A percentile compares a stretch with the other conserved stretches of the same genome.
Evolutionary conservation across 1,140 invertebrate species (phyloP).

Genomic region (Cotesia chilonis): DNA sequence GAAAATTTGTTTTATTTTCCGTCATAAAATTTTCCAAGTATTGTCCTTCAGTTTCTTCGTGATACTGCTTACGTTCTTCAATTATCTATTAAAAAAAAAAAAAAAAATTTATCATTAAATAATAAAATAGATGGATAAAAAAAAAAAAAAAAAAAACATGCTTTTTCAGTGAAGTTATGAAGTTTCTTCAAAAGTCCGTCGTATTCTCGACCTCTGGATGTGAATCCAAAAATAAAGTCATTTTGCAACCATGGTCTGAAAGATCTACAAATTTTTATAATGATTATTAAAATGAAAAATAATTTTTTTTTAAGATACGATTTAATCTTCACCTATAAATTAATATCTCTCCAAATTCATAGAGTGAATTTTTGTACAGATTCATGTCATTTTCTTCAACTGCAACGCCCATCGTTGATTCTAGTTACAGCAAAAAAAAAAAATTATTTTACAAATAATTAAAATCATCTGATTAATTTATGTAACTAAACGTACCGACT

Average conservation of each 20-base stretch:
- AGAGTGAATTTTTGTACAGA: constrained; percentile 26
- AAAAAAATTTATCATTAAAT: too few relatives aligned
- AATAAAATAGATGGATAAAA: too few relatives aligned
- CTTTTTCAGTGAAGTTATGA: constrained; percentile 39
- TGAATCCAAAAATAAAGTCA: constrained; percentile 35
- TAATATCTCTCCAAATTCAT: constrained; percentile 39
- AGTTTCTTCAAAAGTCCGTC: constrained; percentile 34
- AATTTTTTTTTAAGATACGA: too few relatives aligned
- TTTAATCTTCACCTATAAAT: constrained; percentile 35
- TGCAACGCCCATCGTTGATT: constrained; percentile 9
- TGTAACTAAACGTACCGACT: constrained; percentile 62
- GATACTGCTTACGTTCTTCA: constrained; percentile 43
- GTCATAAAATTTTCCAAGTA: constrained; percentile 31
- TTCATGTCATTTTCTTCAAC: background rate
- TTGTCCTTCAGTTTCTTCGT: constrained; percentile 38
- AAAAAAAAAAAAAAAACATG: background rate
- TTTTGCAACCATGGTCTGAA: constrained; percentile 34
- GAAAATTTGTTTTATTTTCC: background rate
- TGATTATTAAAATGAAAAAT: too few relatives aligned
- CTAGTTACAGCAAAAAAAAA: background rate
- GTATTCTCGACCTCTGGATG: constrained; percentile 41
- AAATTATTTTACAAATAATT: background rate
- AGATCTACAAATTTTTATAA: constrained; percentile 25
- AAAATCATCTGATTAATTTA: background rate
- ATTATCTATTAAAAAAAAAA: constrained; percentile 40